Percentiles rank a stretch among this genome's conserved stretches.
phyloP scores from a whole-genome alignment of 2,113 vertebrate genomes.

The Hymenochirus boettgeri region DNA sequence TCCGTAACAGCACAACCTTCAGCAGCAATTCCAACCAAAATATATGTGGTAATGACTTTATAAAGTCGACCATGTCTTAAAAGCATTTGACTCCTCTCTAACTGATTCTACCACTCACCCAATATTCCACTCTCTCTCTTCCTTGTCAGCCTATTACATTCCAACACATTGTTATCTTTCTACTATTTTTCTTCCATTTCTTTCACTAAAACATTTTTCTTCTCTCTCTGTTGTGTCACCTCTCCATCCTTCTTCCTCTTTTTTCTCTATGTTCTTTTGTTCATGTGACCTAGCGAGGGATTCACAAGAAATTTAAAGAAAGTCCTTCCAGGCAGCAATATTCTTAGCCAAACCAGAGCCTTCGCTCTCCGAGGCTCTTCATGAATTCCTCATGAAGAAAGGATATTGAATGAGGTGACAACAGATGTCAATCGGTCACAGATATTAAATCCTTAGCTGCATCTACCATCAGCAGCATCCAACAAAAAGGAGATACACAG shows the following conservation, averaged over 20 bases:
- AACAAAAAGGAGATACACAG: neutral
- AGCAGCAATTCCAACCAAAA: too few species aligned
- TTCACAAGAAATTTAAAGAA: constrained; percentile 34
- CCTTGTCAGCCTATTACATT: too few species aligned
- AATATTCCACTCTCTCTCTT: too few species aligned
- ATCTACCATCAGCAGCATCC: neutral
- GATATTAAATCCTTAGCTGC: constrained; percentile 36
- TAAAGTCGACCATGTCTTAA: too few species aligned
- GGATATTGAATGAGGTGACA: constrained; percentile 41
- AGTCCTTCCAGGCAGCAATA: constrained; percentile 50
- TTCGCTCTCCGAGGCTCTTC: constrained; percentile 29
- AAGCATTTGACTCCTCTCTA: too few species aligned
- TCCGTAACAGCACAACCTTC: too few species aligned
- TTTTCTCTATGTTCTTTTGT: constrained; percentile 8
- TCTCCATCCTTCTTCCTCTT: neutral
- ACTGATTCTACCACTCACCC: too few species aligned
- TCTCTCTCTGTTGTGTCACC: neutral
- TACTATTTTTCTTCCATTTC: too few species aligned
- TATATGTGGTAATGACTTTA: too few species aligned
- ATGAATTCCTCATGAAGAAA: constrained; percentile 42
- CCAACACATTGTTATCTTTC: too few species aligned
- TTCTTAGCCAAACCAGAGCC: neutral
- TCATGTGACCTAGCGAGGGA: constrained; percentile 16
- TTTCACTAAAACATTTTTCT: too few species aligned
- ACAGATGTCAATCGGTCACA: constrained; percentile 33